Base-by-base conservation (phyloP, 2,113 vertebrate genomes). In the Callithrix jacchus region DNA sequence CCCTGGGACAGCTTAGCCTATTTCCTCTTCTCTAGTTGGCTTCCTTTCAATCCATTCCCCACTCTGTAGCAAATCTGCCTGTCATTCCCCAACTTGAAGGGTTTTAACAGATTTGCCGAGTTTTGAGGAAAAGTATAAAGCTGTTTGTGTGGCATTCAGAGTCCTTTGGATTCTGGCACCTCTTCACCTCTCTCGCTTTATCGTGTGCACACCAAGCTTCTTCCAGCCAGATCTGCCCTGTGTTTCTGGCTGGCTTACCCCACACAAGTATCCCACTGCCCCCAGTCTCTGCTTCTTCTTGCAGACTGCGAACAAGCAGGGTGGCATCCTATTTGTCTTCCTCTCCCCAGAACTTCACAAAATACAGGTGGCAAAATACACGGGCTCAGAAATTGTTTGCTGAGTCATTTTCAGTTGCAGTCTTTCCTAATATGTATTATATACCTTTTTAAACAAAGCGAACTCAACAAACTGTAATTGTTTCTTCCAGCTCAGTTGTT, bases 401-500 rank as follows among this genome's bases (percentile, higher is more conserved):
- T 92, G 18, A 47, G 45, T 89, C 52, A 76, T 91, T 96, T 93
- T 79, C 86, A 74, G 54, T 42, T 80, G 40, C 82, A 32, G 70
- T 73, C 84, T 90, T 85, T 52, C 82, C 37, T 54, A n/a, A 47
- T 6, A 42, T 5, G 10, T 16, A 25, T 56, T 64, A 13, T 35
- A 5, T 42, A 25, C 30, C 23, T 91, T 76, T 76, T 74, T 79
- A 66, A 81, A 74, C 32, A 52, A 52, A 58, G 25, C 11, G 11
- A 77, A 81, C n/a, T 66, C 7, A 23, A 84, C 23, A 18, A 80
- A 74, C 58, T 14, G 6, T n/a, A 52, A 84, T 32, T 52, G 5
- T 47, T 64, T 93, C 23, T n/a, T 12, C 82, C 11, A 7, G 20
- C 77, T 88, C 17, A 1, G 18, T 37, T 54, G 20, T 64, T 79